Base-by-base conservation (phyloP, 2,888 invertebrate species). In the Aleiodes alternator region DNA sequence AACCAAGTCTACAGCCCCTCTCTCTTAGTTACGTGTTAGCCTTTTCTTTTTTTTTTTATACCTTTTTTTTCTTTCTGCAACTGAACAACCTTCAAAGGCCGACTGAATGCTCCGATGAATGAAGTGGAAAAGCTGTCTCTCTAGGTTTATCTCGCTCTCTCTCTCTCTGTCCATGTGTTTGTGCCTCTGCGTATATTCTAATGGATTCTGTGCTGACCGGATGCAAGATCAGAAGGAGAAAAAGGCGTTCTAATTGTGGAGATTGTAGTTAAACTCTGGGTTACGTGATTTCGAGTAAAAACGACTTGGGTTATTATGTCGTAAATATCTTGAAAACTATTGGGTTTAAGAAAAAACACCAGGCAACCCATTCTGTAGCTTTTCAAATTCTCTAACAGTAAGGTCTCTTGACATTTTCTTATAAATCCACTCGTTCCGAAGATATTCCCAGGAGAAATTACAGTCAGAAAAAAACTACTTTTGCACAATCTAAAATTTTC, bases 51-150 rank as follows among this genome's bases (percentile, higher is more conserved):
- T 73, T 64, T 61, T 61, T 61, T 69, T 43, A 81, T 78, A 80
- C 79, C 73, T 82, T 80, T 81, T 82, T 83, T 83, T 81, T 81
- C n/a, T 83, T 82, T 82, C 82, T 81, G 80, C 79, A 79, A 64
- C 79, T 72, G 82, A 80, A 83, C 87, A 88, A 87, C 88, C 88
- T 89, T 89, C 88, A 88, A 88, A 89, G 88, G 88, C 88, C 88
- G 84, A 64, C 86, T 84, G 86, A 87, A 86, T 87, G 87, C 85
- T 84, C 85, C 86, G 86, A 87, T 88, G 88, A 88, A 88, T 88
- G 88, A 88, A 87, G 84, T 84, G 34, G 71, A 71, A 71, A 71
- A 71, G 59, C 57, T 57, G 38, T 51, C 61, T 23, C 61, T 68
- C 51, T 68, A 12, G 50, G 14, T 50, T 31, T 68, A 31, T 68